Conservation (phyloP, 2,113 vertebrate genomes). For the Girardinichthys multiradiatus region DNA sequence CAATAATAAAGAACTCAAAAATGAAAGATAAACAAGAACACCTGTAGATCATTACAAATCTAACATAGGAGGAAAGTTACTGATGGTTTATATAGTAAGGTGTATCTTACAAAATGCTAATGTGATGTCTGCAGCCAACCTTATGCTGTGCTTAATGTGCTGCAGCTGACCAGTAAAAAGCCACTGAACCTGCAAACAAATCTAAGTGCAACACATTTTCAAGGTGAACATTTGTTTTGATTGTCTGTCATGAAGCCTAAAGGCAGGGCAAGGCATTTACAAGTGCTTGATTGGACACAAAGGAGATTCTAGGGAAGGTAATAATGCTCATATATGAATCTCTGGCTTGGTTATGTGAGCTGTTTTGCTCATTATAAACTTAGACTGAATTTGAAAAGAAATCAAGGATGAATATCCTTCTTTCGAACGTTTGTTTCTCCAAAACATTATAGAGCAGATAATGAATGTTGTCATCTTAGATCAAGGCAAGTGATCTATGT, state of each 20-base stretch:
- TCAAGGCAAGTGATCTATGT: not conserved
- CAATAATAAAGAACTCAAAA: no score
- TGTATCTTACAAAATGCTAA: no score
- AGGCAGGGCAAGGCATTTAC: not conserved
- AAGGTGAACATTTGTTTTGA: not conserved
- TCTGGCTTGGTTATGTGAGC: not conserved
- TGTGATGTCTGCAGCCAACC: not conserved
- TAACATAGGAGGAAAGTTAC: no score
- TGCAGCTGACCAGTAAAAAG: not conserved
- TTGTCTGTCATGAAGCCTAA: not conserved
- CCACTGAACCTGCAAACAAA: not conserved
- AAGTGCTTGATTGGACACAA: not conserved
- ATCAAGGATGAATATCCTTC: no score
- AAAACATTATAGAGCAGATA: no score
- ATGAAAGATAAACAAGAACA: no score
- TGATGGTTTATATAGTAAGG: no score
- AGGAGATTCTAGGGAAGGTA: not conserved
- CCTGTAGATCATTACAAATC: no score
- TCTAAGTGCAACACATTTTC: not conserved
- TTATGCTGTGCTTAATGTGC: not conserved
- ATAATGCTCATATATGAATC: not conserved
- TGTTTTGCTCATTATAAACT: not conserved
- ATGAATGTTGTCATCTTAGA: not conserved
- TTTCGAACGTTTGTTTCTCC: no score
- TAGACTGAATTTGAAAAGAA: no score